Evolutionary conservation across 2,797 vertebrate genomes (phyloP), one percentile per base, ranked within the genome.

Genomic region (Tauraco hartlaubi): DNA sequence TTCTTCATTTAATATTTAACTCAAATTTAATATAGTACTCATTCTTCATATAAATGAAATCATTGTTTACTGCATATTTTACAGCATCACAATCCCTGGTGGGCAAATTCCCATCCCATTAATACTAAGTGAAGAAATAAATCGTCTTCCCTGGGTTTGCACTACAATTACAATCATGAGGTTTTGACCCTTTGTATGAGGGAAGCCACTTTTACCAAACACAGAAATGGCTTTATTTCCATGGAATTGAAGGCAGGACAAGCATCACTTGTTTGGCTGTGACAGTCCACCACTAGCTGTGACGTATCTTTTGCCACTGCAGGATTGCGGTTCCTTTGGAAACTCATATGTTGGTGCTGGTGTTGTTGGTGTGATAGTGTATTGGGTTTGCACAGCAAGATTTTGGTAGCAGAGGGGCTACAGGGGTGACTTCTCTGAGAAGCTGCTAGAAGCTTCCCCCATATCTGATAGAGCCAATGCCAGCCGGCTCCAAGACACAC

Each of bases 1-100:
- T 44, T 86, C 61, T 83, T 94, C 78, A 87, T 94, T 95, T 93
- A 96, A 95, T 96, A 94, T 95, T 96, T 95, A 95, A 72, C 56
- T 80, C 46, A 85, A 88, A 90, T 91, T 69, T 88, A 79, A 89
- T 92, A 48, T 37, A 64, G 44, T 89, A 43, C 37, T 95, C 75
- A 79, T 91, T 89, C 62, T 93, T 96, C 93, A 94, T 85, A 87
- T 74, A 87, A 95, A 92, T 74, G 81, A 89, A 96, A 77, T 95
- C 41, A 68, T 93, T 96, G 96, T 95, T 97, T 96, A 71, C 94
- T 90, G 90, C 81, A 59, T 94, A 59, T 87, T 95, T 94, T 92
- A 79, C 74, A 88, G 59, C 54, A 74, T 80, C 75, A n/a, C 33
- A 58, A 2, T 82, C 90, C 75, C 88, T 91, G 35, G 71, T 85